Base-by-base conservation (phyloP, 1,140 invertebrate species). In the Drosophila orosa region DNA sequence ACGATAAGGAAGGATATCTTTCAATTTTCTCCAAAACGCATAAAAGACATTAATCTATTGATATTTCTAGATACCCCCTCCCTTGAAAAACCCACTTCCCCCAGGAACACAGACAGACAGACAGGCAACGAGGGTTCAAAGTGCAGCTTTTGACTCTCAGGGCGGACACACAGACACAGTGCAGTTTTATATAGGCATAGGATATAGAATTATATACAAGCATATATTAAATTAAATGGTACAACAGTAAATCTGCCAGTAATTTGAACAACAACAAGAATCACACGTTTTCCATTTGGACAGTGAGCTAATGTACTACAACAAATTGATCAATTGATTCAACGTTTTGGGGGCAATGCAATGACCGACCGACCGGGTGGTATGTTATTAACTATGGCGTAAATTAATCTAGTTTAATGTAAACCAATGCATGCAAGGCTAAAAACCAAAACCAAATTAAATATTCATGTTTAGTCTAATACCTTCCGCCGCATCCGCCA, bases 261-360 rank as follows among this genome's bases (percentile, higher is more conserved):
- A 76, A 83, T 79, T 74, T 86, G 83, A 87, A 82, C 65, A 80
- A 68, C 74, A 85, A 85, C 81, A 87, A 87, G 83, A 87, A 87
- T 87, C 83, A 87, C 83, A 87, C 83, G 83, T 87, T 87, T 87
- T 87, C 83, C 83, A 87, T 89, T 87, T 87, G 83, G 83, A 87
- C 84, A 87, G 83, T 87, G 83, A 89, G 83, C 81, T 74, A 85
- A 85, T 79, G 83, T 87, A 87, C 84, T 66, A 87, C 82, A 83
- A 73, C 61, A 87, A 87, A 79, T 87, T 72, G 82, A 85, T 85
- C 74, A 72, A 87, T 82, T 82, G 82, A 85, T 58, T 78, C 52
- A 87, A 79, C 69, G 59, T 79, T 83, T 79, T 79, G 77, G 66
- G 79, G 57, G 47, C 74, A 54, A 52, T 35, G 50, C 45, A 42